These are phyloP conservation scores for Pontoporia blainvillei DNA, from an alignment of 2,113 vertebrate species.

Conservation along the genomic window DNA sequence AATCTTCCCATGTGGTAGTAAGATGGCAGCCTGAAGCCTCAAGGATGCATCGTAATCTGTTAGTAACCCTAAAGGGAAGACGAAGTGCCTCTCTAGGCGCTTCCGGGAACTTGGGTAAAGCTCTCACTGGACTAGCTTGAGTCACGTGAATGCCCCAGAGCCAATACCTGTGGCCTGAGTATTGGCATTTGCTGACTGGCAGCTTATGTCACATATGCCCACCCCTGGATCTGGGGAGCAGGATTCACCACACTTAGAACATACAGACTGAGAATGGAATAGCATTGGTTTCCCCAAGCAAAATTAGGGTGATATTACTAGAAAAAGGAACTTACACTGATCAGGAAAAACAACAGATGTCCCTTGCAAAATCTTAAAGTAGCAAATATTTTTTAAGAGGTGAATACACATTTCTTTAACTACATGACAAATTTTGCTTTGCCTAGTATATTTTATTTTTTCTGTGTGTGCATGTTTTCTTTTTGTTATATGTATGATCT, in stretches of 20 bases:
- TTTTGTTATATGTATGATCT: not conserved
- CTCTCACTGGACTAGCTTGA: not conserved
- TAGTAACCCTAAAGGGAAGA: not conserved
- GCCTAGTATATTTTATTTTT: not conserved
- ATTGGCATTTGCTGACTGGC: not conserved
- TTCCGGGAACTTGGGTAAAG: not conserved
- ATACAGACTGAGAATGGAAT: not conserved
- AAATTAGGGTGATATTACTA: not conserved
- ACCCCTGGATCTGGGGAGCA: not conserved
- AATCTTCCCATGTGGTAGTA: not conserved
- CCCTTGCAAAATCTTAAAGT: conserved; percentile 5
- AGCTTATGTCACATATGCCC: not conserved
- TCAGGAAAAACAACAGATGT: conserved; percentile 6
- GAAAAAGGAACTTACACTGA: not conserved
- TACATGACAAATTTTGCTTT: not conserved
- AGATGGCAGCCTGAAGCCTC: not conserved
- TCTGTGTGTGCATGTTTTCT: not conserved
- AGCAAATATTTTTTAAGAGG: not conserved
- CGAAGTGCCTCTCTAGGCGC: not conserved
- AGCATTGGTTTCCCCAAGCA: not conserved
- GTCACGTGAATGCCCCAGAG: not conserved
- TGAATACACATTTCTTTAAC: not conserved
- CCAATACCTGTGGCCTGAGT: not conserved
- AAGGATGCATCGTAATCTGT: not conserved
- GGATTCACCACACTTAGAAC: not conserved